A percentile compares a stretch with the other conserved stretches of the same genome.
phyloP scores from a whole-genome alignment of 1,140 invertebrate genomes.

The Trichoplusia ni region DNA sequence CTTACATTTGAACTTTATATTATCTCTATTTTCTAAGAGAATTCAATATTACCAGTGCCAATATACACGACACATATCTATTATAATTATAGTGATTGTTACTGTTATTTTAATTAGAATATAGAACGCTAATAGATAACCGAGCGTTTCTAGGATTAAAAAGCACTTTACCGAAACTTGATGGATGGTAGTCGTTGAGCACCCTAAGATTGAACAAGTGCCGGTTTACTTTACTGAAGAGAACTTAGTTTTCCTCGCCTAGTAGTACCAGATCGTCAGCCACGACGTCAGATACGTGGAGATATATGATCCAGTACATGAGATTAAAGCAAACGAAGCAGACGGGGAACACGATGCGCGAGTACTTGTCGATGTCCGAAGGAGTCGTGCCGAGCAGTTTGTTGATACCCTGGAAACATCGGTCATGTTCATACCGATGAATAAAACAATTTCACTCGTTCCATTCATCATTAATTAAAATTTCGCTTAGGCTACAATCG shows the following conservation, averaged over 20 bases:
- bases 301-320: constrained; percentile 99
- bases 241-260: constrained; percentile 87
- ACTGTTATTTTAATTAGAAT: constrained; percentile 3
- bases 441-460: no score
- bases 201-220: constrained; percentile 34
- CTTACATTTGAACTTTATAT: constrained; percentile 23
- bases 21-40: constrained; percentile 24
- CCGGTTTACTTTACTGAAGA: background rate
- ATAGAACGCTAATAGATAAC: constrained; percentile 14
- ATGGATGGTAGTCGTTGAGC: constrained; percentile 34
- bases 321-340: constrained; percentile 98
- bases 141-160: constrained; percentile 1
- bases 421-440: constrained; percentile 39
- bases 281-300: constrained; percentile 97
- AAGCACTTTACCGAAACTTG: constrained; percentile 21
- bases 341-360: constrained; percentile 96
- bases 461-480: background rate
- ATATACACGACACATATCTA: constrained; percentile 20
- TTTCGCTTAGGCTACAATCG: constrained; percentile 18
- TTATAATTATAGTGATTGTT: constrained; percentile 21
- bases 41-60: constrained; percentile 20
- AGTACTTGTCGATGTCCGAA: constrained; percentile 98
- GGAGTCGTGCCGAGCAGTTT: constrained; percentile 95
- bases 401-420: constrained; percentile 87
- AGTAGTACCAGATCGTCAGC: constrained; percentile 94